A percentile compares a stretch with the other conserved stretches of the same genome.
These are phyloP conservation scores for Microtus pennsylvanicus DNA, from an alignment of 2,113 vertebrate species.

Conservation along the genomic window DNA sequence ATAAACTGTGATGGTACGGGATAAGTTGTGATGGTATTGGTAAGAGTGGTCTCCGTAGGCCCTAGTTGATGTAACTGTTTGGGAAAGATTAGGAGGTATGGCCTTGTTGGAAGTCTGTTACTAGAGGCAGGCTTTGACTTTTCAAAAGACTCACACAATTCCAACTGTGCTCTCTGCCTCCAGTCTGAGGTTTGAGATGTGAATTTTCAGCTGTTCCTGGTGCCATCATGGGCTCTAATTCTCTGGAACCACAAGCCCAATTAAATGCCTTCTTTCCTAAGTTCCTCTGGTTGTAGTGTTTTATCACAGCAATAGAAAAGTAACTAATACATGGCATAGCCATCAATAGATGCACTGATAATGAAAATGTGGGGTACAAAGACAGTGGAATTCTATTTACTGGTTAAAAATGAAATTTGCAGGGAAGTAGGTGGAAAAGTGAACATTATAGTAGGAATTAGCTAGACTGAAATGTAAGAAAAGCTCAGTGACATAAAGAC, in stretches of 20 bases:
- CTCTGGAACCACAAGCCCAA: background rate
- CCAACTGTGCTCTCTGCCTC: background rate
- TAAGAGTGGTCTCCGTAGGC: background rate
- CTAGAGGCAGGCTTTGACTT: background rate
- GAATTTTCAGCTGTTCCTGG: background rate
- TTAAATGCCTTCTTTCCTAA: background rate
- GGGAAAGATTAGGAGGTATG: background rate
- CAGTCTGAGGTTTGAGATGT: background rate
- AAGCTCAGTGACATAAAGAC: background rate
- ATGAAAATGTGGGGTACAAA: background rate
- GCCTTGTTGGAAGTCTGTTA: background rate
- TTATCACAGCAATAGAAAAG: background rate
- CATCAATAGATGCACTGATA: background rate
- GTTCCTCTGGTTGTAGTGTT: background rate
- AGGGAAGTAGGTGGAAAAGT: background rate
- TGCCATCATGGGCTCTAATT: background rate
- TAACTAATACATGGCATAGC: background rate
- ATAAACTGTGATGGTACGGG: background rate
- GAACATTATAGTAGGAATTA: background rate
- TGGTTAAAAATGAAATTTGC: background rate
- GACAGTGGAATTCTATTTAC: background rate
- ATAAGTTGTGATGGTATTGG: background rate
- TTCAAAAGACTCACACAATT: background rate
- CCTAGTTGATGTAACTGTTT: background rate
- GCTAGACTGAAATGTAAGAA: background rate